Evolutionary conservation across 1,140 invertebrate species (phyloP).

Genomic region (Stenopsyche tienmushanensis): DNA sequence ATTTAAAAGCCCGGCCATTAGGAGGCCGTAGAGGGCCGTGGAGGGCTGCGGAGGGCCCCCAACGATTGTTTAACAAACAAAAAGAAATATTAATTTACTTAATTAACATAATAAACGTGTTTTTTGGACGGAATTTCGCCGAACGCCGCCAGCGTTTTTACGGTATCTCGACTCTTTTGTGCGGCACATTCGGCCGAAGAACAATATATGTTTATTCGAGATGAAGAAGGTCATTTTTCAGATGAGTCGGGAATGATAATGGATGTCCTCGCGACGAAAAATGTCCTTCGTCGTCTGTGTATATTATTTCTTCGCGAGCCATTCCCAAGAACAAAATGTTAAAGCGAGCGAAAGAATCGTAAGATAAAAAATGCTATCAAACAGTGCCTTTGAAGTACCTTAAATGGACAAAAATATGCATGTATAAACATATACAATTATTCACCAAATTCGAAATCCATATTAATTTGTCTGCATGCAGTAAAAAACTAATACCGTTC

Average conservation of each 20-base stretch:
- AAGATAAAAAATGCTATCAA: too few relatives aligned
- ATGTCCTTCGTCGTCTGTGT: background rate
- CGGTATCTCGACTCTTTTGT: constrained; percentile 19
- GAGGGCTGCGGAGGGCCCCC: background rate
- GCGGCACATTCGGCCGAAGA: background rate
- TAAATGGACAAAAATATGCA: too few relatives aligned
- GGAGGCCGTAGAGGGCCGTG: background rate
- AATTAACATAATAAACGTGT: constrained; percentile 37
- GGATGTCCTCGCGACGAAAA: background rate
- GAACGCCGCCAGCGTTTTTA: constrained; percentile 7
- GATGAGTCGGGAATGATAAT: background rate
- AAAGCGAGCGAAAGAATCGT: too few relatives aligned
- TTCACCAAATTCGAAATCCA: too few relatives aligned
- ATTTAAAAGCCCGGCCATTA: constrained; percentile 31
- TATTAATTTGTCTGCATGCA: too few relatives aligned
- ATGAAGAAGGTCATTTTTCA: constrained; percentile 7
- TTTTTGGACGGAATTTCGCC: background rate
- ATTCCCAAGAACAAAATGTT: too few relatives aligned
- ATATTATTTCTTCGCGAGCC: too few relatives aligned
- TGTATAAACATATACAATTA: too few relatives aligned
- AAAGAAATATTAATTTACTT: constrained; percentile 24
- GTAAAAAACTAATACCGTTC: too few relatives aligned
- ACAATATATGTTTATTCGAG: constrained; percentile 8
- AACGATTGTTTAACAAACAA: constrained; percentile 25
- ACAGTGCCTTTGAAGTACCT: too few relatives aligned